Conservation (phyloP, 2,797 vertebrate species). For the Scomberomorus guttatus region DNA sequence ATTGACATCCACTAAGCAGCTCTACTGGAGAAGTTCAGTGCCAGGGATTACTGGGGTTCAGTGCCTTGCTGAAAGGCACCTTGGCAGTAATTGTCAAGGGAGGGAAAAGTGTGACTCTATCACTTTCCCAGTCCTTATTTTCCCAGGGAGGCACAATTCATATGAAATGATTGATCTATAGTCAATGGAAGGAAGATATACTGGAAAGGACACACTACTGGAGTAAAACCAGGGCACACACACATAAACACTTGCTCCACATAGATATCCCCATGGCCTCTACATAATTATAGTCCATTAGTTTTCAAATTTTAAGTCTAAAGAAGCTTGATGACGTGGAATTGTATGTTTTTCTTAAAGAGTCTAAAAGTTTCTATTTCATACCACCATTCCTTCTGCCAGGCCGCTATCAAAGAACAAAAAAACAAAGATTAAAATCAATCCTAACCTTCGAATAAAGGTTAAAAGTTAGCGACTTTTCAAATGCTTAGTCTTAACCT, state of each 20-base stretch:
- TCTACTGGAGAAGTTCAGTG: not conserved
- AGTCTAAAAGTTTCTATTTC: constrained; percentile 11
- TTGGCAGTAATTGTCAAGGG: constrained; percentile 24
- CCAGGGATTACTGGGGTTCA: not conserved
- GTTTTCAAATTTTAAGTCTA: constrained; percentile 16
- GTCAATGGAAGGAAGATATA: constrained; percentile 6
- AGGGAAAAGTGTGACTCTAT: constrained; percentile 1
- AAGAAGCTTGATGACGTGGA: constrained; percentile 23
- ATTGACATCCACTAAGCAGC: not conserved
- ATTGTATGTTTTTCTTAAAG: constrained; percentile 33
- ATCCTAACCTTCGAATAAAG: not conserved
- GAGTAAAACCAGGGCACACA: constrained; percentile 16
- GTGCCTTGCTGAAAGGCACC: constrained; percentile 23
- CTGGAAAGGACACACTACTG: constrained; percentile 9
- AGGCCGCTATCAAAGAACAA: not conserved
- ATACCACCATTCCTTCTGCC: not conserved
- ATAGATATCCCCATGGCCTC: not conserved
- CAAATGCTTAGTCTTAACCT: not conserved
- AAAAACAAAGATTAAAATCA: not conserved
- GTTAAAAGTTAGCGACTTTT: not conserved
- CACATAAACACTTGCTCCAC: constrained; percentile 6
- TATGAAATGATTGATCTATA: constrained; percentile 12
- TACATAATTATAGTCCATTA: constrained; percentile 40
- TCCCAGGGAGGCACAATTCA: constrained; percentile 6
- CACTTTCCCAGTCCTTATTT: not conserved